phyloP scores from a whole-genome alignment of 2,797 vertebrate genomes.

The Prionace glauca region DNA sequence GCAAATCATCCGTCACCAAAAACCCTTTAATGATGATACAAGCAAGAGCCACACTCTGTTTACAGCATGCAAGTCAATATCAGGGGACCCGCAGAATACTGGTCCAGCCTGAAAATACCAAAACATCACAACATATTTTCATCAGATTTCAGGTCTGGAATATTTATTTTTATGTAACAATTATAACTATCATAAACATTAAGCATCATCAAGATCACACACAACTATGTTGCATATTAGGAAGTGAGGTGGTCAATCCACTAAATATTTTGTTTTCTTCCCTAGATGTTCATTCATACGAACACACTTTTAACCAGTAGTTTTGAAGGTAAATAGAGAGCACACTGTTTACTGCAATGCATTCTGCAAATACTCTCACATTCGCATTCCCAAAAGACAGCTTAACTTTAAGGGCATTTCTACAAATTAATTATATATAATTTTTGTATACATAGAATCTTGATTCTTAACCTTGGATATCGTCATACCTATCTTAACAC shows the following conservation, averaged over 20 bases:
- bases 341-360: not conserved
- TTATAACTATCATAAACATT: conserved; percentile 81
- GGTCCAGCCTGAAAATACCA: not conserved
- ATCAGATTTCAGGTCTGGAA: conserved; percentile 51
- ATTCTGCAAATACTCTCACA: not conserved
- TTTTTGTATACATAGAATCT: not conserved
- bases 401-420: not conserved
- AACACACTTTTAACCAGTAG: too few species aligned
- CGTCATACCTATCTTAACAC: not conserved
- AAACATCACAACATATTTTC: conserved; percentile 32
- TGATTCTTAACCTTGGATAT: not conserved
- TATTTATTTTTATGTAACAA: conserved; percentile 63
- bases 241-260: not conserved
- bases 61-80: too few species aligned
- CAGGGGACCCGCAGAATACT: too few species aligned
- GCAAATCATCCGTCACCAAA: too few species aligned
- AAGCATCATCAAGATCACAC: conserved; percentile 46
- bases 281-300: not conserved
- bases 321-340: not conserved
- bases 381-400: not conserved
- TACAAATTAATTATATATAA: not conserved
- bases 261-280: too few species aligned
- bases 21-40: too few species aligned
- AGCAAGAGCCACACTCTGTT: too few species aligned
- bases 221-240: too few species aligned